These are phyloP conservation scores for cattle (Bos taurus) DNA, from an alignment of 2,113 vertebrate genomes.

Conservation along the genomic window DNA sequence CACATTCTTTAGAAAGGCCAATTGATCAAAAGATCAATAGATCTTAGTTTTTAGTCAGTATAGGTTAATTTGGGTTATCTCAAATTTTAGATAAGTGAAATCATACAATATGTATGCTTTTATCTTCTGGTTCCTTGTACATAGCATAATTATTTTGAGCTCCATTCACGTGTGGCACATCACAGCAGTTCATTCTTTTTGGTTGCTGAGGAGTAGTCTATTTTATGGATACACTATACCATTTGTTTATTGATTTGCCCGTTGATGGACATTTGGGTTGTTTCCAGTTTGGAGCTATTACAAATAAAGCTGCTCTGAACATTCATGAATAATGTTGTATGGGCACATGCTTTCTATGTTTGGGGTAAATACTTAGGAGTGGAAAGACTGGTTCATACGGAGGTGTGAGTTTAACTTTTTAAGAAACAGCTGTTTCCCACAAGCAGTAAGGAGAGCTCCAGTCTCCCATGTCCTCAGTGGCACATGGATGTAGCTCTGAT, in stretches of 20 bases:
- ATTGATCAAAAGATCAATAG: background rate
- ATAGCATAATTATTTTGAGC: background rate
- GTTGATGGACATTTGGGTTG: background rate
- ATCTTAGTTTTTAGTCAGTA: background rate
- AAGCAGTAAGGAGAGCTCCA: background rate
- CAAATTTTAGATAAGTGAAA: background rate
- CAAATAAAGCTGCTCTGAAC: background rate
- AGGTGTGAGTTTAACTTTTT: background rate
- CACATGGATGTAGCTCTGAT: background rate
- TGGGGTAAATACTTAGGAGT: background rate
- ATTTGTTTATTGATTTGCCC: background rate
- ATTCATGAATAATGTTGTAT: background rate
- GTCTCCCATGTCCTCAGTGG: background rate
- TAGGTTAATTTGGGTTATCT: background rate
- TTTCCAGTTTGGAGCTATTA: background rate
- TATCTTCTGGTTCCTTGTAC: background rate
- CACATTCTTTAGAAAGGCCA: background rate
- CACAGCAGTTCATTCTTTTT: background rate
- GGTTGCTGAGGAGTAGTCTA: background rate
- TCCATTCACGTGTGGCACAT: rapidly evolving
- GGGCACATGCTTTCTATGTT: background rate
- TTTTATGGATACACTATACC: too few relatives aligned
- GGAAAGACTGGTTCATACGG: background rate
- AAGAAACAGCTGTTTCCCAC: background rate
- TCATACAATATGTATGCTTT: background rate